A percentile compares a stretch with the other conserved stretches of the same genome.
Conservation (phyloP, 2,113 vertebrate genomes). For the Megaceryle maxima region DNA sequence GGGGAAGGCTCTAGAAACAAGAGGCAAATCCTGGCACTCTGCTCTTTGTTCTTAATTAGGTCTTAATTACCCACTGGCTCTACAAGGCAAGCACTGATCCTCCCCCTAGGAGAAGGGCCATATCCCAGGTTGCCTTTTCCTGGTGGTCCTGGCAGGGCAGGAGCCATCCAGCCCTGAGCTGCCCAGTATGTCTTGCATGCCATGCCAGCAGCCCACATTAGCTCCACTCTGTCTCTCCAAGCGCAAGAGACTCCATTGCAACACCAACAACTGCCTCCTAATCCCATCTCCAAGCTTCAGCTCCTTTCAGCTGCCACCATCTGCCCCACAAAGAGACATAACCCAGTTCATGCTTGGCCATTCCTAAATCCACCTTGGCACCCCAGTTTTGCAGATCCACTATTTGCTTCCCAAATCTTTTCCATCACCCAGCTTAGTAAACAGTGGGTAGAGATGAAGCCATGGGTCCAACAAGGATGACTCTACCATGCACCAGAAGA, state of each 20-base stretch:
- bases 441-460: not conserved
- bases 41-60: not conserved
- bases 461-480: not conserved
- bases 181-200: rapidly evolving
- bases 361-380: not conserved
- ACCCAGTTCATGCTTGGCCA: not conserved
- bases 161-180: rapidly evolving
- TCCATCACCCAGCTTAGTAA: not conserved
- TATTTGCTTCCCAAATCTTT: not conserved
- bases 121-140: not conserved
- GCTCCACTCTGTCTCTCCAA: rapidly evolving
- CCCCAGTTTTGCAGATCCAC: not conserved
- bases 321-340: not conserved
- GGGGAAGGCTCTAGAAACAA: not conserved
- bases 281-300: not conserved
- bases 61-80: not conserved
- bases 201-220: not conserved
- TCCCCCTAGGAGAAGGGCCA: rapidly evolving
- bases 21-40: not conserved
- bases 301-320: not conserved
- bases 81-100: not conserved
- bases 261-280: not conserved
- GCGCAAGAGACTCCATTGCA: rapidly evolving
- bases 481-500: not conserved
- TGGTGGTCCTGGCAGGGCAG: too few relatives aligned